Evolutionary conservation across 2,797 vertebrate species (phyloP), one percentile per base, ranked within the genome.

Genomic region (Fratercula arctica): DNA sequence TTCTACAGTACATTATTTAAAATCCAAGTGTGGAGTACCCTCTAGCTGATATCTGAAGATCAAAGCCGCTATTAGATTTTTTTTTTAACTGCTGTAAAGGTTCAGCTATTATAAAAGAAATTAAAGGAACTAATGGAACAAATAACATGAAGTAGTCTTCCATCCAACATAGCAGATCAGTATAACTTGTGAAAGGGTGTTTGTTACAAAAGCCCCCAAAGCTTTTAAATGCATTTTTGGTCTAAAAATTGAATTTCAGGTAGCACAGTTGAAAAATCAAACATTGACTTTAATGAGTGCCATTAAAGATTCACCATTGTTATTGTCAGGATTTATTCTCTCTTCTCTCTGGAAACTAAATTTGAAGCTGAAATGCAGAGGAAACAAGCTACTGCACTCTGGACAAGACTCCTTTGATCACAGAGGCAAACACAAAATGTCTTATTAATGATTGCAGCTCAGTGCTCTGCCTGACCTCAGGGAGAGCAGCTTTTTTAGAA

Each of bases 121-220:
- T 97, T 97, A 96, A 96, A 97, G 81, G 89, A 85, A 85, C 93
- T 95, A 97, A 97, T 93, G 94, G 96, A 97, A 97, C 53, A 75
- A 85, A 97, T 91, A 95, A 95, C 73, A 90, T 89, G 87, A 95
- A 95, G 89, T 92, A 95, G 86, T 59, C 64, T 95, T 93, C 94
- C 74, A 87, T 94, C 56, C 70, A 81, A 91, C 64, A 75, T 5
- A 91, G 73, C 35, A 69, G 41, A 90, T 78, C 60, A 83, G 91
- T 83, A 88, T 85, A 95, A 85, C 78, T 48, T 95, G 53, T 91
- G 92, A 85, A 95, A 95, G 23, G 15, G 67, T 96, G 75, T 97
- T 96, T 96, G 85, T 95, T 96, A 95, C 81, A 95, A 97, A 95
- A 90, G 93, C 73, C 79, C 84, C 33, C 75, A 95, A 95, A 96